Conservation (phyloP, 2,797 vertebrate genomes). For the Graptemys geographica region DNA sequence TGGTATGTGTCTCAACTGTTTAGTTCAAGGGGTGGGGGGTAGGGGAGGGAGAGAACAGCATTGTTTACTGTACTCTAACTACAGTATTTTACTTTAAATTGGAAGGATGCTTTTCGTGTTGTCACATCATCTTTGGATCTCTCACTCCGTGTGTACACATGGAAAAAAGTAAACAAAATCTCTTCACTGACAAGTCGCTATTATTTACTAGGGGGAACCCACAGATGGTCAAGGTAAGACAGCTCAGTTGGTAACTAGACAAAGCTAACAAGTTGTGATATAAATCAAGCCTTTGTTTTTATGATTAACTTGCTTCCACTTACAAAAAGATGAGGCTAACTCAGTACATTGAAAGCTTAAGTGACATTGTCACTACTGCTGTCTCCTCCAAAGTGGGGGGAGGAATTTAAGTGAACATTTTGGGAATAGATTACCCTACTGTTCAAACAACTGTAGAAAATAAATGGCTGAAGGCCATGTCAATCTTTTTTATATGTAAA, state of each 20-base stretch:
- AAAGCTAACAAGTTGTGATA: neutral
- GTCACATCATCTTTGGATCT: conserved; percentile 86
- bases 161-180: conserved; percentile 78
- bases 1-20: conserved; percentile 79
- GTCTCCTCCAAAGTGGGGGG: neutral
- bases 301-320: neutral
- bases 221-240: conserved; percentile 82
- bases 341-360: neutral
- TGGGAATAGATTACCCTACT: too few species aligned
- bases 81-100: neutral
- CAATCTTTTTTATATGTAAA: neutral
- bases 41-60: neutral
- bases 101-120: conserved; percentile 79
- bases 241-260: neutral
- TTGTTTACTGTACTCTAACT: neutral
- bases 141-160: conserved; percentile 80
- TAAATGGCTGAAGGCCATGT: neutral
- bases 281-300: neutral
- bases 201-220: conserved; percentile 83
- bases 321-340: neutral
- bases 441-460: too few species aligned
- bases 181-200: conserved; percentile 80
- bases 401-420: too few species aligned
- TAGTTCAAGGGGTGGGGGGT: neutral
- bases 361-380: neutral